phyloP scores from a whole-genome alignment of 2,888 invertebrate genomes.

The Cheilosia pagana region DNA sequence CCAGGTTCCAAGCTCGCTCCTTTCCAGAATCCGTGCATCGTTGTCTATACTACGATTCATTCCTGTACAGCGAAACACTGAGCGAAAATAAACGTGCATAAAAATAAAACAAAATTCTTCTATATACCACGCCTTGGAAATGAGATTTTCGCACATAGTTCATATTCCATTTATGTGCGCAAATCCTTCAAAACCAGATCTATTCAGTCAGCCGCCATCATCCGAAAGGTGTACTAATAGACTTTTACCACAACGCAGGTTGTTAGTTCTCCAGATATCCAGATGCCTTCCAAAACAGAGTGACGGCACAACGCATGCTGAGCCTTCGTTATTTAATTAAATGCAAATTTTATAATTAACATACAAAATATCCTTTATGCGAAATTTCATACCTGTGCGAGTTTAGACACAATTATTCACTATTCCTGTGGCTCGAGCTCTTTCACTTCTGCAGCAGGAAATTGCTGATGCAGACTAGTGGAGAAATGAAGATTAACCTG shows the following conservation, averaged over 20 bases:
- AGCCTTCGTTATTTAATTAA: constrained; percentile 66
- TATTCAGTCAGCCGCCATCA: constrained; percentile 31
- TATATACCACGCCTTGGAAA: constrained; percentile 5
- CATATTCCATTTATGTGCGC: constrained; percentile 51
- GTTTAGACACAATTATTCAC: constrained; percentile 17
- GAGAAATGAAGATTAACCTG: neutral
- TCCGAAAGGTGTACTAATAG: neutral
- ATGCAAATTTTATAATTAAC: constrained; percentile 71
- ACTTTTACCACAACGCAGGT: constrained; percentile 2
- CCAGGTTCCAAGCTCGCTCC: constrained; percentile 1
- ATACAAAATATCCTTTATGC: constrained; percentile 57
- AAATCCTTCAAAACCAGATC: constrained; percentile 52
- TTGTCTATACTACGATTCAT: neutral
- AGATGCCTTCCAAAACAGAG: constrained; percentile 14
- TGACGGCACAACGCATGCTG: constrained; percentile 16
- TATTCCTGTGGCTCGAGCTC: neutral
- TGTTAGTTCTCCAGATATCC: constrained; percentile 13
- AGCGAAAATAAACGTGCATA: constrained; percentile 12
- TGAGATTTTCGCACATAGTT: constrained; percentile 45
- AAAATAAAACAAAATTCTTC: constrained; percentile 26
- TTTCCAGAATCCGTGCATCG: neutral
- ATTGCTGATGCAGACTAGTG: constrained; percentile 13
- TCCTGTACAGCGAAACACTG: neutral
- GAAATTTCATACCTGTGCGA: constrained; percentile 31
- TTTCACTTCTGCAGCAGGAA: neutral